Percentiles rank a stretch among this genome's conserved stretches.
These are phyloP conservation scores for Cettia cetti DNA, from an alignment of 2,113 vertebrate genomes.

Conservation along the genomic window DNA sequence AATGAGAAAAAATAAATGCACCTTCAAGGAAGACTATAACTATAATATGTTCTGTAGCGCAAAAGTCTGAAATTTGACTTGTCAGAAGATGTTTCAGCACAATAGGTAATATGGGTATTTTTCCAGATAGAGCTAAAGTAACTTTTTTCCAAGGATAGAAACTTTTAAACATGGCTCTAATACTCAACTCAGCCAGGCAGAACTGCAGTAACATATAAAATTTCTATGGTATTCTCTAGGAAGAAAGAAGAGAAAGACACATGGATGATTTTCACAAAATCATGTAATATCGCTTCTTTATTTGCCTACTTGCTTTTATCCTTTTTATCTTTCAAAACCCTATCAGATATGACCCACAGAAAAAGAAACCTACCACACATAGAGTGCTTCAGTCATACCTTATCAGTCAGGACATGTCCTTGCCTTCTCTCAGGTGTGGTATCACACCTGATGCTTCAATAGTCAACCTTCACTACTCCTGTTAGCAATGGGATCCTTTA, in stretches of 20 bases:
- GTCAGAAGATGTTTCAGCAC: background rate
- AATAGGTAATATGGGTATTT: background rate
- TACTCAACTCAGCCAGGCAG: background rate
- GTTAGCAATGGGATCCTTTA: background rate
- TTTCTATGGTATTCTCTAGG: background rate
- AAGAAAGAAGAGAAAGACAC: background rate
- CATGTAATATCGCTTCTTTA: fast-evolving
- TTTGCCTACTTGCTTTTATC: background rate
- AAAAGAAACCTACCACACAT: background rate
- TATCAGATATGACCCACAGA: background rate
- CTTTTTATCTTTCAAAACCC: background rate
- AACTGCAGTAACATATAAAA: background rate
- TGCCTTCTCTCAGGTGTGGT: background rate
- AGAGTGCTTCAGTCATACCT: background rate
- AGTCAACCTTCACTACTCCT: background rate
- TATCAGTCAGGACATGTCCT: background rate
- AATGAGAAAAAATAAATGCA: slow-evolving; percentile 59
- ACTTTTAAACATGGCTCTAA: background rate
- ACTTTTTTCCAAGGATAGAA: background rate
- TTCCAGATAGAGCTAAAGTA: background rate
- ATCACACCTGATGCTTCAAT: background rate
- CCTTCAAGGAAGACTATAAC: background rate
- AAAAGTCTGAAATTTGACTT: background rate
- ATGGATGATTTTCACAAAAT: background rate
- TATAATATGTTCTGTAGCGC: background rate